Percentiles rank a stretch among this genome's conserved stretches.
These are phyloP conservation scores for Daubentonia madagascariensis DNA, from an alignment of 2,113 vertebrate species.

Conservation along the genomic window DNA sequence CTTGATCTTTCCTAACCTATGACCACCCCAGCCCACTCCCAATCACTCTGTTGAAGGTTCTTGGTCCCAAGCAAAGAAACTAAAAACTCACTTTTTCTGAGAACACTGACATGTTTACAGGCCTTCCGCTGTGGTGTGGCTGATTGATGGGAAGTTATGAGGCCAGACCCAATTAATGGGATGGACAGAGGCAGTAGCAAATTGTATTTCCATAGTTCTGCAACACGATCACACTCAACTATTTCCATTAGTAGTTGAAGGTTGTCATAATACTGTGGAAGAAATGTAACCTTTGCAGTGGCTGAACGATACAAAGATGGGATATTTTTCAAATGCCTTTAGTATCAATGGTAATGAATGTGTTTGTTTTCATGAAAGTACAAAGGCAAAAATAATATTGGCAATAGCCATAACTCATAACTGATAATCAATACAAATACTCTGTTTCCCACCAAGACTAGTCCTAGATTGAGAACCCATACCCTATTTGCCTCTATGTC, in stretches of 20 bases:
- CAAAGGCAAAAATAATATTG: background rate
- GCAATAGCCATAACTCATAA: background rate
- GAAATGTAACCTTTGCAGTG: background rate
- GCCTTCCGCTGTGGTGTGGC: background rate
- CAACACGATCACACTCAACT: background rate
- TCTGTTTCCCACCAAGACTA: background rate
- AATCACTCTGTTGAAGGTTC: background rate
- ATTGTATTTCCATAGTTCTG: background rate
- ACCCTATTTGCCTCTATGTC: background rate
- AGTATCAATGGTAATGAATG: background rate
- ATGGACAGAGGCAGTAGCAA: background rate
- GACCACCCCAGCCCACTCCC: background rate
- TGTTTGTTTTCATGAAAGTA: background rate
- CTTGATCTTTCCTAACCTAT: background rate
- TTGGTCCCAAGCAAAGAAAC: background rate
- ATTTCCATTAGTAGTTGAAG: background rate
- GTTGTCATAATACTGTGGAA: background rate
- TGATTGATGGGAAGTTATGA: background rate
- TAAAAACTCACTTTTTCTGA: constrained; percentile 2
- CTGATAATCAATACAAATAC: background rate
- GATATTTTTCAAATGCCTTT: constrained; percentile 11
- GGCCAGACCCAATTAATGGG: background rate
- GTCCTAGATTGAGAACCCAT: background rate
- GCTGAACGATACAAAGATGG: background rate
- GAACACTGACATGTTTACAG: background rate